These are phyloP conservation scores for Apamea sordens DNA, from an alignment of 2,888 invertebrate genomes.

Conservation along the genomic window DNA sequence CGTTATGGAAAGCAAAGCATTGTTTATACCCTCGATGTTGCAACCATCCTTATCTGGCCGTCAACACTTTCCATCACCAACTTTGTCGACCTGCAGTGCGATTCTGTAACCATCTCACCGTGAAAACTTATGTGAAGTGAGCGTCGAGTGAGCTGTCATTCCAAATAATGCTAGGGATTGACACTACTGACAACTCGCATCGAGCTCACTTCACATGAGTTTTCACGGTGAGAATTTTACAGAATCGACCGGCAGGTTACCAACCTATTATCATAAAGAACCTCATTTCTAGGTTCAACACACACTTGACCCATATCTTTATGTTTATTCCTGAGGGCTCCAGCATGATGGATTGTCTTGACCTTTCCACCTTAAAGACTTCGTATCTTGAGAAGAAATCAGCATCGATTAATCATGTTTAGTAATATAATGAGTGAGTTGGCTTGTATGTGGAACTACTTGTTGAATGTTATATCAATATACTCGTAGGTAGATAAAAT, in stretches of 20 bases:
- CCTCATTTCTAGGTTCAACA: conserved; percentile 1
- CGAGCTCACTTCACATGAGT: too few species aligned
- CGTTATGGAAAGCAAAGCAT: background rate
- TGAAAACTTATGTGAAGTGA: too few species aligned
- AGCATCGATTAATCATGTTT: conserved; percentile 38
- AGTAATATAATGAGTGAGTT: conserved; percentile 25
- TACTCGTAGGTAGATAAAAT: background rate
- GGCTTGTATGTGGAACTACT: conserved; percentile 18
- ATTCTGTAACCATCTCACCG: too few species aligned
- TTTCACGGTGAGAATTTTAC: too few species aligned
- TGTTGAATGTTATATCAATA: conserved; percentile 36
- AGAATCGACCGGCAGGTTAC: too few species aligned
- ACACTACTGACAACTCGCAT: too few species aligned
- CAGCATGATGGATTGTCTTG: conserved; percentile 32
- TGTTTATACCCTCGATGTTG: background rate
- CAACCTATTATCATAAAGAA: background rate
- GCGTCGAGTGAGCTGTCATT: too few species aligned
- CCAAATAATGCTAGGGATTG: too few species aligned
- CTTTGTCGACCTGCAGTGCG: background rate
- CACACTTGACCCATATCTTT: conserved; percentile 22
- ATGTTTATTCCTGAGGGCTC: conserved; percentile 24
- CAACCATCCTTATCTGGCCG: background rate
- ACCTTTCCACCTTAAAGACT: conserved; percentile 22
- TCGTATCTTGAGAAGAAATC: conserved; percentile 34
- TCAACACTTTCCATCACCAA: background rate